Base-by-base conservation (phyloP, 2,113 vertebrate genomes). In the Diphyllodes magnificus region DNA sequence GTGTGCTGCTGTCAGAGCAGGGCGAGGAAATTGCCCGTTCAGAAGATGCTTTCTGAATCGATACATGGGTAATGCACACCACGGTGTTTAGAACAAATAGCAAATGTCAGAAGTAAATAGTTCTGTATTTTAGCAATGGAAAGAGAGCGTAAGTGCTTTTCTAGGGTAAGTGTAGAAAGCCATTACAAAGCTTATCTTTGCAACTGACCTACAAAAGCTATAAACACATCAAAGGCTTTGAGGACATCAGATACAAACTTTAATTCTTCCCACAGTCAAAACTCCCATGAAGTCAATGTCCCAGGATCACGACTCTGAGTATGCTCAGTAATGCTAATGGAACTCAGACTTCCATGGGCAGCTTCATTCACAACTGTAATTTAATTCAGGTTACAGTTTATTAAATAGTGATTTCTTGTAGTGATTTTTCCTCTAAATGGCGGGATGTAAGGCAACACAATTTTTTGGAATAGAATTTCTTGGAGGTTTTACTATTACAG, bases 141-240 rank as follows among this genome's bases (percentile, higher is more conserved):
- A 77, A 70, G 51, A 82, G 50, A 83, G 28, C 73, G 24, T 39
- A 86, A 83, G 82, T 90, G 79, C 33, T 82, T 89, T 90, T 95
- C 73, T 51, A 86, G 81, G 22, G n/a, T 68, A 92, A 89, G 57
- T 17, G 39, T 81, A 87, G 92, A 82, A 94, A 96, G 76, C 93
- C 76, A 54, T 95, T 95, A 82, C 77, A 65, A 94, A 94, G 53
- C 88, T 92, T 93, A 84, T 84, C 90, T 95, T 92, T 94, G 88
- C 64, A 86, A 63, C 80, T 92, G 90, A 88, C 84, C 88, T 93
- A 49, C 80, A 81, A 94, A 93, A 90, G 82, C 69, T 90, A 42
- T 61, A 71, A 93, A 86, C 82, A 61, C 80, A 84, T 93, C 76
- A 88, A 92, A 95, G 82, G 88, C 65, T 90, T 90, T 86, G 80